These are phyloP conservation scores for Chroicocephalus ridibundus DNA, from an alignment of 2,113 vertebrate genomes.

Conservation along the genomic window DNA sequence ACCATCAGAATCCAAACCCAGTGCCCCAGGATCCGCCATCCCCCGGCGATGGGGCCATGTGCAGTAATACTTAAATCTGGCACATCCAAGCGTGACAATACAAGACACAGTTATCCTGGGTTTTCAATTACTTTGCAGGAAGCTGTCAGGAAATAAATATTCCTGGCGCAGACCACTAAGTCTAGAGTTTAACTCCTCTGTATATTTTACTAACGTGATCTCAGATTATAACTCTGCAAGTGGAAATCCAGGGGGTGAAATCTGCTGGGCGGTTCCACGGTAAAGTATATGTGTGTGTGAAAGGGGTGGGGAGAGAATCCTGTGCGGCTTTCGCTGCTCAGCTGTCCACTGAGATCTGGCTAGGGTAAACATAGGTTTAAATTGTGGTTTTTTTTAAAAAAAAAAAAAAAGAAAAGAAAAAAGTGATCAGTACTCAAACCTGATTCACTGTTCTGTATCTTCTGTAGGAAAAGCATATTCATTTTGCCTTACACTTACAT, in stretches of 20 bases:
- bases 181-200: conserved; percentile 31
- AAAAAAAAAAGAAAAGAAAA: too few relatives aligned
- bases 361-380: background rate
- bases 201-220: conserved; percentile 46
- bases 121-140: conserved; percentile 55
- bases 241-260: conserved; percentile 34
- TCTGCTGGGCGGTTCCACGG: background rate
- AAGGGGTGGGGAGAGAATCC: background rate
- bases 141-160: background rate
- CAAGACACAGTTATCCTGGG: background rate
- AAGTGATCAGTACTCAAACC: background rate
- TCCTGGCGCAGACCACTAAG: background rate
- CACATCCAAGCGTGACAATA: background rate
- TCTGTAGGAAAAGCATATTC: background rate
- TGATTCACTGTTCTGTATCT: background rate
- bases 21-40: background rate
- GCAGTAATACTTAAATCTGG: background rate
- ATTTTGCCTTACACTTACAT: background rate
- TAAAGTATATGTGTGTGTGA: background rate
- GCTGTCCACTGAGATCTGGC: background rate
- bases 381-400: background rate
- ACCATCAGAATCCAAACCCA: accelerated
- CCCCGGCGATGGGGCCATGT: background rate
- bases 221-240: conserved; percentile 24
- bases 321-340: background rate